Evolutionary conservation across 2,113 vertebrate genomes (phyloP), one percentile per base, ranked within the genome.

Genomic region (Hemiscyllium ocellatum): DNA sequence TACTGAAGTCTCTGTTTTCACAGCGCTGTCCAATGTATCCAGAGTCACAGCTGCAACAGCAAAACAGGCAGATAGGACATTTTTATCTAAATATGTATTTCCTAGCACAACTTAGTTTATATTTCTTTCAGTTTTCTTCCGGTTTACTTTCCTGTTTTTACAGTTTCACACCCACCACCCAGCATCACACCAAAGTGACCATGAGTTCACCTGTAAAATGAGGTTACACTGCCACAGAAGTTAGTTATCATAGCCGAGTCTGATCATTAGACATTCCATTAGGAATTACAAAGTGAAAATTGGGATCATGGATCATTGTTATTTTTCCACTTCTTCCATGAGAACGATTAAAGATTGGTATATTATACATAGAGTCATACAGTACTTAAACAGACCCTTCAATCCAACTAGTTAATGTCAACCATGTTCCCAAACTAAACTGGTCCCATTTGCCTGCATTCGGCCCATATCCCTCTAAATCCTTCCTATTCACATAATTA

Each of bases 1-100:
- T 98, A 97, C 98, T 99, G 97, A 99, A 99, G 97, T 99, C 98
- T 97, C 98, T 98, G 97, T 99, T 99, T 96, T 99, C 98, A 97
- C 99, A 99, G 97, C 98, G 98, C 95, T 97, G 96, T 37, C 99
- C 99, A 97, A 98, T 99, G 96, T 99, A 99, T 76, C 99, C 99
- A 56, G 98, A 97, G 96, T 99, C 99, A 97, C 99, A 99, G 95
- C 99, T 99, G 97, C 96, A 97, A 95, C 61, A 97, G 96, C 96
- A 68, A 96, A 93, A 56, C 50, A 90, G 19, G 24, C 33, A 86
- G 20, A 37, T 50, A 93, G 4, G 37, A 37, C 19, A 68, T 19
- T 61, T 24, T 52, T 33, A 68, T 47, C 61, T 37, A 65, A 37
- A 93, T 26, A 20, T 66, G 7, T 66, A 22, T 20, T 3, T 56